These are phyloP conservation scores for Tylochromis polylepis DNA, from an alignment of 2,113 vertebrate species.

Conservation along the genomic window DNA sequence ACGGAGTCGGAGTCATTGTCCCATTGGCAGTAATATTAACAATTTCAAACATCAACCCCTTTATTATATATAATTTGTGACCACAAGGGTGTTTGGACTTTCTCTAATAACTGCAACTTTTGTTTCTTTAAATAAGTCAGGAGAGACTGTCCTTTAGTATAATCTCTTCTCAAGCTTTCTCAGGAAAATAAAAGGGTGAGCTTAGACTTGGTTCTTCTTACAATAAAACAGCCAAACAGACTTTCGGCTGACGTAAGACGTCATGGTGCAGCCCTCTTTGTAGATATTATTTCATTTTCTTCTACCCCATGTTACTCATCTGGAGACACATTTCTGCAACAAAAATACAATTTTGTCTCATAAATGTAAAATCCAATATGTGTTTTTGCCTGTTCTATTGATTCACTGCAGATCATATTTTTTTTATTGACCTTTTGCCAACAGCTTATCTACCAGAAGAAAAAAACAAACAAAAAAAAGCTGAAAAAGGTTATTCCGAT, in stretches of 20 bases:
- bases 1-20: not conserved
- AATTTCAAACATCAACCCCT: not conserved
- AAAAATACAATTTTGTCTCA: not conserved
- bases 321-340: not conserved
- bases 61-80: not conserved
- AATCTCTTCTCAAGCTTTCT: not conserved
- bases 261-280: not conserved
- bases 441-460: not conserved
- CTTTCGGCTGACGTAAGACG: not conserved
- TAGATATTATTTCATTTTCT: not conserved
- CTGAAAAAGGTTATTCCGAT: not conserved
- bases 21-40: not conserved
- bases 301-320: not conserved
- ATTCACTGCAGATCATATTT: not conserved
- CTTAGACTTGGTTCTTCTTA: no score
- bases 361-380: not conserved
- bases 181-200: not conserved
- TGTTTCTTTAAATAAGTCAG: not conserved
- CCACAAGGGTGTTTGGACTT: not conserved
- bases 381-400: not conserved
- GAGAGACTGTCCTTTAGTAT: not conserved
- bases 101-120: not conserved
- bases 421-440: not conserved
- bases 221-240: not conserved
- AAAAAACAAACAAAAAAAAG: not conserved